Conservation (phyloP, 1,140 invertebrate species). For the Condylostylus longicornis region DNA sequence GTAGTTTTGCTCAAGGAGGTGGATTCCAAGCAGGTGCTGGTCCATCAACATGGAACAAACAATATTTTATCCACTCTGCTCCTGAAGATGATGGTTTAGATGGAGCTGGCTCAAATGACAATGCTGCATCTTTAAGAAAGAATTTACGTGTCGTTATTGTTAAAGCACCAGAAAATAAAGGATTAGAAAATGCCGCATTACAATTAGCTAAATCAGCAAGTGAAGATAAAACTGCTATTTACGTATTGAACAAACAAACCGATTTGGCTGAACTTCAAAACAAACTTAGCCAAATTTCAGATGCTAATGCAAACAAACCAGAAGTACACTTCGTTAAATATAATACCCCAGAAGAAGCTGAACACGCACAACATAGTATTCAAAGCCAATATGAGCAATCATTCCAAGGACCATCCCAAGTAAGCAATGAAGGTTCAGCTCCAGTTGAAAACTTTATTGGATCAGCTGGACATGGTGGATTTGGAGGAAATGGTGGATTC, state of each 20-base stretch:
- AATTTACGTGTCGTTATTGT: constrained; percentile 25
- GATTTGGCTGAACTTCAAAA: constrained; percentile 23
- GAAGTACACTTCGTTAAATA: constrained; percentile 30
- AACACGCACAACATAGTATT: constrained; percentile 21
- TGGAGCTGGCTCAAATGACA: constrained; percentile 13
- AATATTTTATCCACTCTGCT: constrained; percentile 23
- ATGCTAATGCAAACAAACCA: constrained; percentile 16
- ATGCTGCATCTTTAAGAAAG: constrained; percentile 16
- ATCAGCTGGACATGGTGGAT: too few relatives aligned
- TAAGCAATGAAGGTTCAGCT: constrained; percentile 21
- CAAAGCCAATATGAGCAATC: constrained; percentile 25
- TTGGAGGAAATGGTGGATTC: too few relatives aligned
- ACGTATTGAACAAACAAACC: constrained; percentile 26
- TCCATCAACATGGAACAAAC: constrained; percentile 21
- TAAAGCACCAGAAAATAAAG: constrained; percentile 23
- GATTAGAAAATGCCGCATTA: constrained; percentile 22
- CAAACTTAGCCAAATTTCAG: constrained; percentile 18
- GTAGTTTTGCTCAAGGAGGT: constrained; percentile 10
- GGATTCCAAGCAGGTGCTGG: constrained; percentile 4
- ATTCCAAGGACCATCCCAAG: constrained; percentile 16
- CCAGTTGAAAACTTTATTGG: constrained; percentile 26
- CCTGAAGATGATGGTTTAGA: constrained; percentile 21
- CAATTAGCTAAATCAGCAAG: constrained; percentile 21
- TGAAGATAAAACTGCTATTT: constrained; percentile 26
- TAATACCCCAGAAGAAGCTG: constrained; percentile 25